Evolutionary conservation across 1,140 invertebrate species (phyloP).

Genomic region (Heliconius melpomene): DNA sequence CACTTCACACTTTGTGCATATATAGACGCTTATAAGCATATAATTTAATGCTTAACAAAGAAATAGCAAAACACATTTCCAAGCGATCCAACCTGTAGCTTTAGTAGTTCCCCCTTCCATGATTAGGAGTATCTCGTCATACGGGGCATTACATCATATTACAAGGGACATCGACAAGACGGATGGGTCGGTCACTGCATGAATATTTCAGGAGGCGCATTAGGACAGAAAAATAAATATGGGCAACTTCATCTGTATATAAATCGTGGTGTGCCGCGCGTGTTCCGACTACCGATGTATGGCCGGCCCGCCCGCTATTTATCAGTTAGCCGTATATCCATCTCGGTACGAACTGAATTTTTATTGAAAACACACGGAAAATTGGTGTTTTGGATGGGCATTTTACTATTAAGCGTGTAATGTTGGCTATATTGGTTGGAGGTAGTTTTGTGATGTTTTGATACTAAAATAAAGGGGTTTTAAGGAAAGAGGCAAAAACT

Average conservation of each 20-base stretch:
- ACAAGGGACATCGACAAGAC: constrained; percentile 68
- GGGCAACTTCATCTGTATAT: constrained; percentile 73
- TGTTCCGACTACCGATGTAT: constrained; percentile 63
- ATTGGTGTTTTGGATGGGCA: not conserved
- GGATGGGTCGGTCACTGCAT: constrained; percentile 68
- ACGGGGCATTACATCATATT: constrained; percentile 57
- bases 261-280: constrained; percentile 68
- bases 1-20: no score
- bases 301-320: constrained; percentile 56
- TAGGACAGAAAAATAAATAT: constrained; percentile 78
- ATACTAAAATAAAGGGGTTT: no score
- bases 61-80: not conserved
- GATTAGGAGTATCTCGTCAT: constrained; percentile 24
- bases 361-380: constrained; percentile 51
- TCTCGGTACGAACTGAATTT: constrained; percentile 53
- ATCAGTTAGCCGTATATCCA: constrained; percentile 63
- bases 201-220: constrained; percentile 78
- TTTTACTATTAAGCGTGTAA: not conserved
- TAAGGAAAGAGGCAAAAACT: no score
- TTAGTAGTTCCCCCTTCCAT: constrained; percentile 3
- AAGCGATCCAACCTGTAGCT: not conserved
- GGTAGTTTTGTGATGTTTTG: no score
- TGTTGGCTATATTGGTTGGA: no score
- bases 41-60: not conserved
- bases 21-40: no score